Conservation (phyloP, 2,113 vertebrate genomes). For the Myiopsitta monachus region DNA sequence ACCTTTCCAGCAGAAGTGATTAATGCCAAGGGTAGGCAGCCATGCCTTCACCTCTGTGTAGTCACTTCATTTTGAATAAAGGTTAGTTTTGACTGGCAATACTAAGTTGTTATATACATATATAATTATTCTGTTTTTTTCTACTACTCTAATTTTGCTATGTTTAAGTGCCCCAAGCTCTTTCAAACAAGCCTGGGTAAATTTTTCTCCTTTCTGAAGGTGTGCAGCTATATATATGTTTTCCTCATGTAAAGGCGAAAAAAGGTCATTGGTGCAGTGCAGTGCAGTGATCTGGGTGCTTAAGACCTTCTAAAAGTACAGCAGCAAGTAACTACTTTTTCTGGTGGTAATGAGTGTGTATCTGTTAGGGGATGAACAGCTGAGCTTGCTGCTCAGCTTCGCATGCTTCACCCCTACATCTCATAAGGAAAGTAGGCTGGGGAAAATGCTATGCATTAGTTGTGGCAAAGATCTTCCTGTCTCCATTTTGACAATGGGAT, state of each 20-base stretch:
- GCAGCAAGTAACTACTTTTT: neutral
- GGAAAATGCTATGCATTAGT: neutral
- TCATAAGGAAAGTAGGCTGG: neutral
- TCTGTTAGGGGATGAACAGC: neutral
- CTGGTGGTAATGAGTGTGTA: neutral
- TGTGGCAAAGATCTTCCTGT: neutral
- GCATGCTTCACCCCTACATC: neutral
- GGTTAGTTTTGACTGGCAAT: constrained; percentile 13
- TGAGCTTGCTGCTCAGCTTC: neutral
- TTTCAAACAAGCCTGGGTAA: neutral
- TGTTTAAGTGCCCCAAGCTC: neutral
- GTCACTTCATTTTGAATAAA: constrained; percentile 10
- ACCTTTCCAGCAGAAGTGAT: neutral
- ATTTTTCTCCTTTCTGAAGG: neutral
- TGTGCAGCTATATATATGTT: neutral
- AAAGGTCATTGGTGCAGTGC: neutral
- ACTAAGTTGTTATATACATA: neutral
- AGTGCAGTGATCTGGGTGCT: neutral
- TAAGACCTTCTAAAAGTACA: neutral
- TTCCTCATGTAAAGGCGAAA: neutral
- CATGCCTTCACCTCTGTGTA: neutral
- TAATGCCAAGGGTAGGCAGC: neutral
- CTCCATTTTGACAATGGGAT: neutral
- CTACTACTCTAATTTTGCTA: neutral
- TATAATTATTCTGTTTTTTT: neutral